Evolutionary conservation across 2,888 invertebrate species (phyloP).

Genomic region (Acanthosepion pharaonis): DNA sequence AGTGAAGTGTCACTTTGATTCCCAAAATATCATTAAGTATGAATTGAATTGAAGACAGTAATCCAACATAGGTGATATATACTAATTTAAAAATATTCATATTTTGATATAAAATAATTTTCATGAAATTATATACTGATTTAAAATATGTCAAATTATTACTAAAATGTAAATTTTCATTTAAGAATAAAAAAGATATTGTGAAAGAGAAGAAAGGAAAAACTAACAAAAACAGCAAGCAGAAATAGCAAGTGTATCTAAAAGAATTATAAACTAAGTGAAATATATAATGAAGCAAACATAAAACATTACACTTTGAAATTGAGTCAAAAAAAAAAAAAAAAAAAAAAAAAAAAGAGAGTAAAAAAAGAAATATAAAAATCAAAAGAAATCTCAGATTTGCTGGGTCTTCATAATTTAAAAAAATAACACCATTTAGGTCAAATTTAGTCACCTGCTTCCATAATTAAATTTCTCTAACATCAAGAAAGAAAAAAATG

Average conservation of each 20-base stretch:
- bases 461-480: background rate
- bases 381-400: background rate
- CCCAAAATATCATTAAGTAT: no score
- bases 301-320: background rate
- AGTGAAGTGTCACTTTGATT: no score
- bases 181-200: no score
- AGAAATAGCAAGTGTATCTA: background rate
- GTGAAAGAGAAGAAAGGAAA: background rate
- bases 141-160: background rate
- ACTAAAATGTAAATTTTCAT: no score
- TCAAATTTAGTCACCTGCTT: background rate
- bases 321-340: background rate
- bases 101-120: background rate
- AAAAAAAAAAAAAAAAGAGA: background rate
- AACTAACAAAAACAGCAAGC: background rate
- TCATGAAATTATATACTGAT: background rate
- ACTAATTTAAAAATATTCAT: no score
- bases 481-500: background rate
- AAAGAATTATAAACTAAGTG: background rate
- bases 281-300: background rate
- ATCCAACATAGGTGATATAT: background rate
- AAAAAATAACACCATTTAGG: background rate
- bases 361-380: background rate
- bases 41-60: background rate
- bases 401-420: background rate